Evolutionary conservation across 2,888 invertebrate genomes (phyloP), one percentile per base, ranked within the genome.

Genomic region (Amiota minor): DNA sequence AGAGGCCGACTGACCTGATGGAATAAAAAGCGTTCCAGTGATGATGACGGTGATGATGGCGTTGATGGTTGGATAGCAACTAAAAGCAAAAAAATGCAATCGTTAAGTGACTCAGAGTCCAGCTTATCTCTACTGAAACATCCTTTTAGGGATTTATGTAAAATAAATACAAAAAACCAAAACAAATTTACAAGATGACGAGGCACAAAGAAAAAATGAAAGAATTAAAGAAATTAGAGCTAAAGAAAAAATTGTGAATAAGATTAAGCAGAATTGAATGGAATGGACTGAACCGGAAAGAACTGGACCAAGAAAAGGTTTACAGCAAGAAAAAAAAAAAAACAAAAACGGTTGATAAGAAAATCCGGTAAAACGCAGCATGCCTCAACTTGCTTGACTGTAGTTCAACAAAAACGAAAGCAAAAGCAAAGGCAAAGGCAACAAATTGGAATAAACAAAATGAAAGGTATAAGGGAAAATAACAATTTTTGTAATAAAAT

Each of bases 91-190:
- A 35, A 62, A 70, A 23, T 71, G 71, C 71, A 50, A 59, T 14
- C 56, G 61, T 68, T 68, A 68, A 80, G 84, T 77, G 80, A 82
- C 78, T 83, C 82, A 79, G 73, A 69, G 72, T 75, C 67, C 20
- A 23, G 84, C 81, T 84, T 82, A 84, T 83, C 86, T 76, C 65
- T 75, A 3, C 75, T 79, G 76, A 80, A 83, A 81, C 81, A 84
- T 84, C 77, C 81, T 74, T 71, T 73, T 53, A 61, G 81, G 83
- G 86, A 85, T 82, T 83, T 83, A 85, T 84, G 81, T 78, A 80
- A 84, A 83, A 84, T 85, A 79, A 83, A 83, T 84, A 79, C 76
- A 78, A 59, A 56, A 50, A 79, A 73, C 23, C n/a, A 53, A 50
- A 53, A 68, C 53, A 20, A 20, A 23, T 23, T 47, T 16, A 67